These are phyloP conservation scores for Agrotis exclamationis DNA, from an alignment of 2,888 invertebrate genomes.

Conservation along the genomic window DNA sequence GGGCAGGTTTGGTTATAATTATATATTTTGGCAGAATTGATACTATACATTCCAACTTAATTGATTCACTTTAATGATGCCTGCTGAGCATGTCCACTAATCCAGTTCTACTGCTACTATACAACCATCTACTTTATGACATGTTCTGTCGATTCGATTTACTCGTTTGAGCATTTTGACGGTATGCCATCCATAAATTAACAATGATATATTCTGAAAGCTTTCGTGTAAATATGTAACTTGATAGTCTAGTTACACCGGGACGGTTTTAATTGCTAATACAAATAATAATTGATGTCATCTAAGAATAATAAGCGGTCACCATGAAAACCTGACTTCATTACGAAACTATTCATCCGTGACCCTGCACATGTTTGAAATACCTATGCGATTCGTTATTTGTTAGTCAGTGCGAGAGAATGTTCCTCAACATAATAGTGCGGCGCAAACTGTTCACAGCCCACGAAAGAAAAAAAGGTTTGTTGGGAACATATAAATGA, in stretches of 20 bases:
- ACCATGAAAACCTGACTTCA: not conserved
- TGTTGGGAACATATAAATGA: constrained; percentile 26
- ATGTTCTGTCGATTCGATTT: not conserved
- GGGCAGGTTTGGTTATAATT: too few species aligned
- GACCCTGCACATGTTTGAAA: constrained; percentile 17
- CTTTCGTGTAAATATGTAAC: constrained; percentile 1
- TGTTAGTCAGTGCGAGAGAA: constrained; percentile 44
- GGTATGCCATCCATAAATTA: constrained; percentile 11
- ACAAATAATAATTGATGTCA: not conserved
- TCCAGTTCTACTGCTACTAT: not conserved
- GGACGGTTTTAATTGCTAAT: not conserved
- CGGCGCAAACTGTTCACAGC: constrained; percentile 16
- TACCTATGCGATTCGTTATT: constrained; percentile 14
- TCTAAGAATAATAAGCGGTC: not conserved
- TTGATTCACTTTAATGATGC: not conserved
- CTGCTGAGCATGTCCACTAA: not conserved
- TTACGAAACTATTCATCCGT: not conserved
- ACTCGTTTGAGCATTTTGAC: not conserved
- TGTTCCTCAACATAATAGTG: constrained; percentile 14
- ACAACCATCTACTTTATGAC: not conserved
- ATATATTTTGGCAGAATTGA: not conserved
- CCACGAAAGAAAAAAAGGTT: constrained; percentile 30
- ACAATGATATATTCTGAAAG: constrained; percentile 12
- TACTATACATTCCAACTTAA: not conserved
- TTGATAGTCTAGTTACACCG: not conserved